Percentiles rank a stretch among this genome's conserved stretches.
Evolutionary conservation across 2,797 vertebrate genomes (phyloP).

Genomic region (Pelodytes ibericus): DNA sequence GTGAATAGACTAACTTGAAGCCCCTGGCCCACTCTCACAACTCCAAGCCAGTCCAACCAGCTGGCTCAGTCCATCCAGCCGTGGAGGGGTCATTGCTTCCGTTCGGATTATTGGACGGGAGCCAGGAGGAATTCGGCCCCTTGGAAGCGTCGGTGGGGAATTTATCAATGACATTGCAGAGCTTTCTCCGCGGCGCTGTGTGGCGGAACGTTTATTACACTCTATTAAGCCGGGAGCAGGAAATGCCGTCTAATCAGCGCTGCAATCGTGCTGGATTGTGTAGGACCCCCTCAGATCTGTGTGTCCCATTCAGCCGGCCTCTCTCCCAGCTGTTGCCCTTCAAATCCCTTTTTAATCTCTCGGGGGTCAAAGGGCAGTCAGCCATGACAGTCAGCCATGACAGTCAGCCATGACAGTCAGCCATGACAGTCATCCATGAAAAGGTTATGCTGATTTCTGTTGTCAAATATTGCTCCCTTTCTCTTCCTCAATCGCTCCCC

Average conservation of each 20-base stretch:
- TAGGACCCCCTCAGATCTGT: slow-evolving; percentile 74
- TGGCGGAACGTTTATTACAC: slow-evolving; percentile 74
- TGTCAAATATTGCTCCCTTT: slow-evolving; percentile 80
- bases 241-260: slow-evolving; percentile 79
- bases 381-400: slow-evolving; percentile 79
- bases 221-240: slow-evolving; percentile 77
- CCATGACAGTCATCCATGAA: slow-evolving; percentile 80
- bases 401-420: too few species aligned
- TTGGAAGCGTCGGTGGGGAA: neutral
- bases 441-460: slow-evolving; percentile 84
- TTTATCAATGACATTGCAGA: slow-evolving; percentile 58
- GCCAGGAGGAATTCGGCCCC: too few species aligned
- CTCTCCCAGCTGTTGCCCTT: slow-evolving; percentile 82
- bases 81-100: too few species aligned
- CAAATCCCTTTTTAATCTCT: slow-evolving; percentile 84
- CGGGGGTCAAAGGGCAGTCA: slow-evolving; percentile 80
- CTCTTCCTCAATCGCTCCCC: slow-evolving; percentile 74
- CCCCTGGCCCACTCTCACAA: too few species aligned
- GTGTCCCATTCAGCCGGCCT: slow-evolving; percentile 76
- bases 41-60: too few species aligned
- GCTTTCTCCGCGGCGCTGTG: slow-evolving; percentile 44
- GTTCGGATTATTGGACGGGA: too few species aligned
- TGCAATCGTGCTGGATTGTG: slow-evolving; percentile 76
- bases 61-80: too few species aligned
- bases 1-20: too few species aligned